A percentile compares a stretch with the other conserved stretches of the same genome.
phyloP scores from a whole-genome alignment of 1,140 invertebrate species.

The Drosophila ambigua region DNA sequence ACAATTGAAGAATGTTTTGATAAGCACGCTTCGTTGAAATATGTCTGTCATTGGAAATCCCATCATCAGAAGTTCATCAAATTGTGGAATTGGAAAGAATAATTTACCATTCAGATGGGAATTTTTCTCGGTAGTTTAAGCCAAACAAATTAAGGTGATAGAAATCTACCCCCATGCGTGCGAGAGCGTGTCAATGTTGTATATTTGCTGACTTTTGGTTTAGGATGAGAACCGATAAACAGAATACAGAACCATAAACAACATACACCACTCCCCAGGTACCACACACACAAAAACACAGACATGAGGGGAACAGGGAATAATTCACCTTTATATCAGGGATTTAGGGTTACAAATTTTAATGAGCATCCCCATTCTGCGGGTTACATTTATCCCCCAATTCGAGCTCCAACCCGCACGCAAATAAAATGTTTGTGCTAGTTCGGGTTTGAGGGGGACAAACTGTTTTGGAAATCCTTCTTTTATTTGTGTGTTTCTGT shows the following conservation, averaged over 20 bases:
- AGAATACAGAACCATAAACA: constrained; percentile 37
- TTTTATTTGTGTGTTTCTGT: constrained; percentile 66
- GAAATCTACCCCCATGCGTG: constrained; percentile 12
- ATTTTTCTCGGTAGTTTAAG: constrained; percentile 16
- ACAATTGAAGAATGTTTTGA: too few species aligned
- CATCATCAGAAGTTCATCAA: too few species aligned
- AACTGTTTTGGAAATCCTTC: constrained; percentile 50
- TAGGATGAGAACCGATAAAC: constrained; percentile 20
- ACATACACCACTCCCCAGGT: constrained; percentile 28
- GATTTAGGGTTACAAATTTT: constrained; percentile 32
- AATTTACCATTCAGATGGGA: neutral
- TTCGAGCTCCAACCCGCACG: constrained; percentile 38
- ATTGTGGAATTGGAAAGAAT: neutral
- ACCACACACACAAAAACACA: constrained; percentile 4
- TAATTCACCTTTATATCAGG: constrained; percentile 20
- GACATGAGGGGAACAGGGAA: too few species aligned
- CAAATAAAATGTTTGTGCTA: constrained; percentile 39
- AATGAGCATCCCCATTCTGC: constrained; percentile 44
- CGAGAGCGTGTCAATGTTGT: constrained; percentile 9
- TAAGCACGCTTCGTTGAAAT: too few species aligned
- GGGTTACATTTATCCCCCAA: constrained; percentile 35
- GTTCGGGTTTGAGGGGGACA: neutral
- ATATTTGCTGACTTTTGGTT: constrained; percentile 44
- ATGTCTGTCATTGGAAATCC: too few species aligned
- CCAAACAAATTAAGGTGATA: constrained; percentile 25